A percentile compares a stretch with the other conserved stretches of the same genome.
phyloP scores from a whole-genome alignment of 1,140 invertebrate genomes.

The Sycophila sp. region DNA sequence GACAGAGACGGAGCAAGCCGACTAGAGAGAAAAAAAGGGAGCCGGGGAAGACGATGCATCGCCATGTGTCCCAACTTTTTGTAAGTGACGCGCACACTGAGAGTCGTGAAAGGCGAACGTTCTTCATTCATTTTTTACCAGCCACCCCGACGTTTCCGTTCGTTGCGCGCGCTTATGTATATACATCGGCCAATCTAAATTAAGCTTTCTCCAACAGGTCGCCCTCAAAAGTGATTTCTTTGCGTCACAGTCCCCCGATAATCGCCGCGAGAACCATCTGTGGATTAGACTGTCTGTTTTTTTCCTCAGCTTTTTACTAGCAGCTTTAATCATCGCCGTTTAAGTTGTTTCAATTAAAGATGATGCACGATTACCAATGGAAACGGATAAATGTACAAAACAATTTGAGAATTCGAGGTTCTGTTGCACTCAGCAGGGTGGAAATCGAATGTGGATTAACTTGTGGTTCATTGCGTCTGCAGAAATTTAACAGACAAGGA shows the following conservation, averaged over 20 bases:
- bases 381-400: no score
- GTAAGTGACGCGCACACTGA: conserved; percentile 18
- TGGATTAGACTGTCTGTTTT: neutral
- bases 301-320: neutral
- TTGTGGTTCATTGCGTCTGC: no score
- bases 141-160: conserved; percentile 50
- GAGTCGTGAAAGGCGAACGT: conserved; percentile 40
- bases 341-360: no score
- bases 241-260: neutral
- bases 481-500: no score
- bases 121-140: conserved; percentile 41
- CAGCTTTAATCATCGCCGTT: neutral
- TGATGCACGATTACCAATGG: no score
- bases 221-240: conserved; percentile 4
- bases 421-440: no score
- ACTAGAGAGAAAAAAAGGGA: no score
- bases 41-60: conserved; percentile 39
- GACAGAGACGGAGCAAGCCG: conserved; percentile 1
- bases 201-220: conserved; percentile 2
- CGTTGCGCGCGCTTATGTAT: conserved; percentile 10
- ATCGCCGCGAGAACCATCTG: conserved; percentile 3
- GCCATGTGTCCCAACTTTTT: conserved; percentile 58
- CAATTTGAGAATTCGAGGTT: no score
- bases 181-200: conserved; percentile 2
- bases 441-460: no score